Base-by-base conservation (phyloP, 2,113 vertebrate species). In the Lepidiolamprologus cunningtoni region DNA sequence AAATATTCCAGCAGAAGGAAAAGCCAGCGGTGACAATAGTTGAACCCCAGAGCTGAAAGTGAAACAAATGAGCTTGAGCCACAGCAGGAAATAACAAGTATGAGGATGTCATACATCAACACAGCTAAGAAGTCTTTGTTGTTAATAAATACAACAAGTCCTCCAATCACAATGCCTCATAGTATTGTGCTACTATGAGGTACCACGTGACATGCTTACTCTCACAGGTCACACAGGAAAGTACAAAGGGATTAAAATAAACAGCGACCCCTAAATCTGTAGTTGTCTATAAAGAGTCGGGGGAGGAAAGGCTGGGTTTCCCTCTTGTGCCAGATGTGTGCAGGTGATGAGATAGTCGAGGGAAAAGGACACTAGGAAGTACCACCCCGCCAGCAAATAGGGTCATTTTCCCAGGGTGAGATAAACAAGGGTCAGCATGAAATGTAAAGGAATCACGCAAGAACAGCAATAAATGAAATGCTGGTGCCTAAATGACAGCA, bases 241-340 rank as follows among this genome's bases (percentile, higher is more conserved):
- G 66, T 76, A 81, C 89, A 92, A 85, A 84, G 50, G 80, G 26
- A 50, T 55, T n/a, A 79, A 91, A 89, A 91, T 92, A 93, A 92
- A 93, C 63, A 6, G 23, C 13, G 53, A 88, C 76, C 87, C 82
- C 37, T 8, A 26, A 91, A 80, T 47, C 82, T 86, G 85, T 85
- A 79, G 84, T 88, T 86, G 71, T 93, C 88, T 78, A 58, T 82
- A 91, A 85, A 89, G 40, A 87, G 78, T 42, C 54, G 12, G 47
- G 28, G 47, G 52, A 94, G 95, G 92, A 94, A 95, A 91, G 91
- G 88, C 89, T 85, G 89, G 79, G 87, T 84, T 93, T 96, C 93
- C 94, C 85, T 84, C 84, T 55, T 2, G 9, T 73, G 82, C 82
- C 83, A 89, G n/a, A 86, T 58, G 79, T 37, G 80, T 82, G 45